Percentiles rank a stretch among this genome's conserved stretches.
Evolutionary conservation across 2,113 vertebrate species (phyloP).

Genomic region (Mungos mungo): DNA sequence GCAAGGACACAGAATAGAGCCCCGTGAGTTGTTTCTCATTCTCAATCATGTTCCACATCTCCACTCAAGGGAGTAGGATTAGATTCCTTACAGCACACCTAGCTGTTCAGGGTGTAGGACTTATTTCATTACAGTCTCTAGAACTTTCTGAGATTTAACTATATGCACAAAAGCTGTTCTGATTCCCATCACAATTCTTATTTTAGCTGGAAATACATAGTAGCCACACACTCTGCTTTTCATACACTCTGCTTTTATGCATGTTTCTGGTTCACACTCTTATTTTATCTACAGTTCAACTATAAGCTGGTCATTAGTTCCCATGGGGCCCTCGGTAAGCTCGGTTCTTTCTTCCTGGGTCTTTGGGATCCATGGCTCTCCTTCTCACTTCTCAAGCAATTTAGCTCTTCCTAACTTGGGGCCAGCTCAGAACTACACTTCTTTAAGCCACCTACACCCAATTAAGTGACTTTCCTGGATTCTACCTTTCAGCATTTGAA

Average conservation of each 20-base stretch:
- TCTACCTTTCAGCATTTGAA: background rate
- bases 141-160: slow-evolving; percentile 43
- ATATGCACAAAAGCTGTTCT: background rate
- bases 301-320: background rate
- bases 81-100: background rate
- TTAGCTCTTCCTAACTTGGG: background rate
- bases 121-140: background rate
- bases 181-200: background rate
- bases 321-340: background rate
- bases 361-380: background rate
- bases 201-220: background rate
- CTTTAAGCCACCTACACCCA: background rate
- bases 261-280: background rate
- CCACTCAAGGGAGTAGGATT: background rate
- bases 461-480: background rate
- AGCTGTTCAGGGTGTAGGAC: slow-evolving; percentile 4
- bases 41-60: background rate
- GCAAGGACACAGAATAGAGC: background rate
- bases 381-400: background rate
- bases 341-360: background rate
- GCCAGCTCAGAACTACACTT: background rate
- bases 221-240: background rate
- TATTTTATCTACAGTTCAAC: background rate
- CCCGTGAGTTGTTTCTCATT: background rate
- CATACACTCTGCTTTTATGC: background rate